These are phyloP conservation scores for Microcebus murinus DNA, from an alignment of 2,113 vertebrate genomes.

Conservation along the genomic window DNA sequence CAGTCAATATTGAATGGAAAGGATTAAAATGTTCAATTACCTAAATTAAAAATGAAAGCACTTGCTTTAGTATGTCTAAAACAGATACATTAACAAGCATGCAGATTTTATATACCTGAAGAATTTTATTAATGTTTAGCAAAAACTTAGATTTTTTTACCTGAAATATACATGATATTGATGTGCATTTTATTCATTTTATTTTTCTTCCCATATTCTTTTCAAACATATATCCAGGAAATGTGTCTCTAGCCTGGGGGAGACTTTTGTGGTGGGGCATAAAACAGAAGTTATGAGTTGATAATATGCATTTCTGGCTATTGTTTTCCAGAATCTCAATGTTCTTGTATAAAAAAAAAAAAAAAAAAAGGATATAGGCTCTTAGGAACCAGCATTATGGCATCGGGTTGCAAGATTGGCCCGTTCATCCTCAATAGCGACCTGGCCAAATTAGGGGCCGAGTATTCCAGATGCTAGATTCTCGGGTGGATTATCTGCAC, in stretches of 20 bases:
- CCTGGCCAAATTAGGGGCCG: constrained; percentile 92
- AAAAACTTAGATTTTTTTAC: neutral
- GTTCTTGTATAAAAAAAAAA: neutral
- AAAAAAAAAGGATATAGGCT: neutral
- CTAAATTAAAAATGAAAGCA: neutral
- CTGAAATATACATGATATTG: neutral
- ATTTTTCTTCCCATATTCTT: neutral
- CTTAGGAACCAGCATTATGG: constrained; percentile 84
- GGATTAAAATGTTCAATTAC: neutral
- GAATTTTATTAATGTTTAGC: neutral
- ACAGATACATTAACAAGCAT: neutral
- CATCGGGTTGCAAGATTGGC: constrained; percentile 90
- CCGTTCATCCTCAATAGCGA: constrained; percentile 97
- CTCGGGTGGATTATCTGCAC: constrained; percentile 96
- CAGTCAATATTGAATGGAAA: neutral
- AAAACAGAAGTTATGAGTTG: neutral
- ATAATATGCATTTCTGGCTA: neutral
- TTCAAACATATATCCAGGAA: neutral
- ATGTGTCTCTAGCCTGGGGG: neutral
- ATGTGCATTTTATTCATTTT: neutral
- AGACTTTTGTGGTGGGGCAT: neutral
- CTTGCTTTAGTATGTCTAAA: neutral
- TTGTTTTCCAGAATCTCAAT: neutral
- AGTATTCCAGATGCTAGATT: constrained; percentile 95
- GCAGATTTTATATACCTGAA: neutral